Base-by-base conservation (phyloP, 1,140 invertebrate species). In the Bombus terrestris region DNA sequence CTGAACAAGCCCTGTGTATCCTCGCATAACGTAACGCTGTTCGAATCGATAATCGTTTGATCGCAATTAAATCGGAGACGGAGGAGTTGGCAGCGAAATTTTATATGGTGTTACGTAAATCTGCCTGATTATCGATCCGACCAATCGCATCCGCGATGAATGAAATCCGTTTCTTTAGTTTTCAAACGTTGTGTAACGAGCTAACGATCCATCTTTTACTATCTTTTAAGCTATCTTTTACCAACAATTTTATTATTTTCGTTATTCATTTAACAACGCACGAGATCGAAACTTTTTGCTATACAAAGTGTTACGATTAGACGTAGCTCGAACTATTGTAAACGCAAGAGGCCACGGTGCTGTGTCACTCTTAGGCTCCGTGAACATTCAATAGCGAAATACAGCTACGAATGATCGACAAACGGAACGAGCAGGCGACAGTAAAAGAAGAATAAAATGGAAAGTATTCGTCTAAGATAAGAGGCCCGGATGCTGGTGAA, bases 91-190 rank as follows among this genome's bases (percentile, higher is more conserved):
- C 66, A 37, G 35, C 25, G 73, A 53, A 75, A 75, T 75, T 75
- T 75, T 53, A 75, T 28, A 75, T 32, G n/a, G 41, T 3, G 72
- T 74, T 74, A 47, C 72, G 72, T 25, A 74, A 74, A 47, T 74
- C 72, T 8, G 25, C 0, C 41, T 22, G 41, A 32, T n/a, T 75
- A 75, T 75, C 73, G 73, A 75, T 57, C 41, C 43, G 32, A 57
- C 28, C 12, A 37, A 15, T 57, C 47, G 41, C 8, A 41, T 41
- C 13, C 71, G 39, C 59, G 28, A 62, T n/a, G 10, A 53, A 18
- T 22, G 18, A 53, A 53, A 53, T n/a, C 6, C 28, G 5, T 43
- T 25, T 43, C 41, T 32, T 47, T 18, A n/a, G 13, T n/a, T 73
- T 18, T 18, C 3, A 73, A 73, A 8, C 2, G 3, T 32, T 73